Base-by-base conservation (phyloP, 2,888 invertebrate species). In the Encarsia formosa region DNA sequence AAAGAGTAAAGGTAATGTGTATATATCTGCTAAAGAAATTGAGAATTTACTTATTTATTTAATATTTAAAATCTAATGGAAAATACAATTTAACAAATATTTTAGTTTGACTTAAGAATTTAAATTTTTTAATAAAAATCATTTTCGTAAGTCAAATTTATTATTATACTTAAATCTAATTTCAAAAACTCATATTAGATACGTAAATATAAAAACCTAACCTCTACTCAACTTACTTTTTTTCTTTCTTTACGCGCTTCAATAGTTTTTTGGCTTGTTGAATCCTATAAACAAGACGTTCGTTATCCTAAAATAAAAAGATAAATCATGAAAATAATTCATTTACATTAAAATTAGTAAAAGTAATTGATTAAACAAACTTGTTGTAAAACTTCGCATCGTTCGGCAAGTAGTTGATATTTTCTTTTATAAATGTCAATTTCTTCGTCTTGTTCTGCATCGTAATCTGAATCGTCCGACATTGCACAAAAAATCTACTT, bases 371-470 rank as follows among this genome's bases (percentile, higher is more conserved):
- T 4, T 39, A 3, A 45, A 54, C 39, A 54, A 63, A 77, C 78
- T 74, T 76, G 85, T 68, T 87, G 87, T 61, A 88, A 76, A 61
- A 83, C 81, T 75, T 86, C 84, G 73, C 87, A 87, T 78, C 86
- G 81, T 69, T 86, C 86, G 59, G 86, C 73, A 52, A 88, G 74
- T 63, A 86, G 75, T 71, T 86, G 84, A 71, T 85, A 87, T 76
- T 87, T 87, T 70, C 82, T 81, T 65, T 84, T 84, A 70, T 86
- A 86, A 68, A 83, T 77, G 69, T 86, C 83, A 61, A 83, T 82
- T 68, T 85, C 84, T 22, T 72, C 84, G 22, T 73, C 76, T 24
- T 71, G 76, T 52, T 78, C 77, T 24, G 74, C 75, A 59, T 81
- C 81, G 59, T 79, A 80, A 63, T 81, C 81, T 9, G 81, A 81